Conservation (phyloP, 1,140 invertebrate species). For the Euwallacea fornicatus region DNA sequence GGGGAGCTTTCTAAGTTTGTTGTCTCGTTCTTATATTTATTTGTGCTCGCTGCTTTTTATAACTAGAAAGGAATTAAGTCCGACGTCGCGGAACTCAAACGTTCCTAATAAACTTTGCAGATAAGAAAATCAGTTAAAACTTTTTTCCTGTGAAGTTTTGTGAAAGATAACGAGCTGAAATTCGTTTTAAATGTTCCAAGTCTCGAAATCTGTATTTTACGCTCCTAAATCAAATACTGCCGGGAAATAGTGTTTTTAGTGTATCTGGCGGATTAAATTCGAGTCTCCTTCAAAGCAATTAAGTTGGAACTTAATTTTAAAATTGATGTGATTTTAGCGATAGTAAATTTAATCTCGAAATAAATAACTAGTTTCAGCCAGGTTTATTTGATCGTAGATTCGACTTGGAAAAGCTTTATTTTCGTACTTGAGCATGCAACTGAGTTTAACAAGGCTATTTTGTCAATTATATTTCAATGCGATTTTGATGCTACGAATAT, state of each 20-base stretch:
- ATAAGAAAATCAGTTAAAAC: background rate
- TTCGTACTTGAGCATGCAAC: no score
- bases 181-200: conserved; percentile 2
- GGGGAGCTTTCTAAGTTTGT: background rate
- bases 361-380: background rate
- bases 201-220: background rate
- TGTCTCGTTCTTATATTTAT: background rate
- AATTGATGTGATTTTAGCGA: conserved; percentile 4
- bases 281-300: conserved; percentile 3
- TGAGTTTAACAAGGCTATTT: no score
- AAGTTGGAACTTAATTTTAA: conserved; percentile 5
- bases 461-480: no score
- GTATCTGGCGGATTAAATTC: conserved; percentile 1
- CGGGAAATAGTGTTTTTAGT: conserved; percentile 9
- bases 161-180: background rate
- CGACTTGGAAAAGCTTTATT: no score
- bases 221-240: conserved; percentile 2
- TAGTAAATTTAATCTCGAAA: conserved; percentile 7
- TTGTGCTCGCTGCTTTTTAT: background rate
- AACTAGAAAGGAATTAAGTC: background rate
- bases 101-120: background rate
- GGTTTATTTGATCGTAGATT: no score
- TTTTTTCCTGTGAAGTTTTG: background rate
- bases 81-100: background rate
- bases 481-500: no score